These are phyloP conservation scores for Fissipunctia ypsillon DNA, from an alignment of 2,888 invertebrate species.

Conservation along the genomic window DNA sequence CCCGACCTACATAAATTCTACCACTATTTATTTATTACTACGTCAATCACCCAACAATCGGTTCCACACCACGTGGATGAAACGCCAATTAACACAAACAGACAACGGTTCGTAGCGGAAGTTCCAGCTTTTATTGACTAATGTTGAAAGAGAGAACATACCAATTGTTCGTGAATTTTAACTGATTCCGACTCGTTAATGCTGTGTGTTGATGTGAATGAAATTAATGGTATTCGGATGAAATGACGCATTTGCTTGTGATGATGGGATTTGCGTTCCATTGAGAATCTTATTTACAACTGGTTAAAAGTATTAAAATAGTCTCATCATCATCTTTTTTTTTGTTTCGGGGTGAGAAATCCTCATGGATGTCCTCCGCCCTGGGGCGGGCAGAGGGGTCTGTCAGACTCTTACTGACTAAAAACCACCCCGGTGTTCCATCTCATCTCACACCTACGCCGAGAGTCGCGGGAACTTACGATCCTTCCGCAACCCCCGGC, in stretches of 20 bases:
- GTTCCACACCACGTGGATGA: not conserved
- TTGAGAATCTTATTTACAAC: not conserved
- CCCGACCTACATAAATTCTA: not conserved
- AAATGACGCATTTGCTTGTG: not conserved
- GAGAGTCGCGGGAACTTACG: too few relatives aligned
- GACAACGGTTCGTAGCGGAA: slow-evolving; percentile 13
- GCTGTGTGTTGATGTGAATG: slow-evolving; percentile 3
- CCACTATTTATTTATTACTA: slow-evolving; percentile 16
- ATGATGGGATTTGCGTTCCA: not conserved
- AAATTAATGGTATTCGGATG: not conserved
- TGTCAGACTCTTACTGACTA: too few relatives aligned
- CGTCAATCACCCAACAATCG: slow-evolving; percentile 3
- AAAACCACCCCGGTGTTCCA: too few relatives aligned
- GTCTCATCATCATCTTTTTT: too few relatives aligned
- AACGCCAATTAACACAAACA: slow-evolving; percentile 9
- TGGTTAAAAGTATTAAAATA: too few relatives aligned
- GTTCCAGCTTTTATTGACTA: slow-evolving; percentile 1
- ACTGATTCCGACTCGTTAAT: slow-evolving; percentile 6
- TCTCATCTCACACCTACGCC: too few relatives aligned
- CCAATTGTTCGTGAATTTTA: slow-evolving; percentile 1
- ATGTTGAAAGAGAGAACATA: slow-evolving; percentile 20
- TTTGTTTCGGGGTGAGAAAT: too few relatives aligned
- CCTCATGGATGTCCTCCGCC: too few relatives aligned
- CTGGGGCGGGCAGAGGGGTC: too few relatives aligned
- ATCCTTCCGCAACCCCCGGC: too few relatives aligned